Conservation (phyloP, 2,888 invertebrate species). For the Allygus modestus region DNA sequence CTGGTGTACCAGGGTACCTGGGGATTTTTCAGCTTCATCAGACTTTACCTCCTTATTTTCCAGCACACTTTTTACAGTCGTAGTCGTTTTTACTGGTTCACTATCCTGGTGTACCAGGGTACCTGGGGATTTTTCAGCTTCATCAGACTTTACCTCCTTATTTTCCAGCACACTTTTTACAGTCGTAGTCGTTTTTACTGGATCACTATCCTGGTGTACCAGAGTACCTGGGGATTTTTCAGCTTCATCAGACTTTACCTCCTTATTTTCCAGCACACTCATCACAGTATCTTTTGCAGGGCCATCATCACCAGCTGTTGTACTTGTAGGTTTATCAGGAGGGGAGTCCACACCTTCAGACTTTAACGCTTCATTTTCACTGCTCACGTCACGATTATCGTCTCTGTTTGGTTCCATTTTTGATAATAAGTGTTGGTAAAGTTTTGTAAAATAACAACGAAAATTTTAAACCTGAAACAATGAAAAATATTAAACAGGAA, state of each 20-base stretch:
- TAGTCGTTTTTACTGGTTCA: too few relatives aligned
- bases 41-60: not conserved
- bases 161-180: not conserved
- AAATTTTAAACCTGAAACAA: not conserved
- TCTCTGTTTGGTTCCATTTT: slow-evolving; percentile 23
- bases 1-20: too few relatives aligned
- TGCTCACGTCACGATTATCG: not conserved
- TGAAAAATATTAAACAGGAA: not conserved
- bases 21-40: too few relatives aligned
- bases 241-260: not conserved
- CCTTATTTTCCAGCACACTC: not conserved
- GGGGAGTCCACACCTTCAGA: not conserved
- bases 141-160: not conserved
- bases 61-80: not conserved
- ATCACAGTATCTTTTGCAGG: not conserved
- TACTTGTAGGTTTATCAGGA: not conserved
- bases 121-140: too few relatives aligned
- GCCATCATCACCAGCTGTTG: not conserved
- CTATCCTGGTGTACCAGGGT: too few relatives aligned
- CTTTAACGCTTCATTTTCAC: slow-evolving; percentile 10
- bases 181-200: too few relatives aligned
- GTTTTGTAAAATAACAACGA: not conserved
- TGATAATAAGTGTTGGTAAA: not conserved
- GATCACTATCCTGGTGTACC: too few relatives aligned
- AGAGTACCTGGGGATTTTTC: too few relatives aligned